Percentiles rank a stretch among this genome's conserved stretches.
Evolutionary conservation across 2,113 vertebrate species (phyloP).

Genomic region (Pelobates fuscus): DNA sequence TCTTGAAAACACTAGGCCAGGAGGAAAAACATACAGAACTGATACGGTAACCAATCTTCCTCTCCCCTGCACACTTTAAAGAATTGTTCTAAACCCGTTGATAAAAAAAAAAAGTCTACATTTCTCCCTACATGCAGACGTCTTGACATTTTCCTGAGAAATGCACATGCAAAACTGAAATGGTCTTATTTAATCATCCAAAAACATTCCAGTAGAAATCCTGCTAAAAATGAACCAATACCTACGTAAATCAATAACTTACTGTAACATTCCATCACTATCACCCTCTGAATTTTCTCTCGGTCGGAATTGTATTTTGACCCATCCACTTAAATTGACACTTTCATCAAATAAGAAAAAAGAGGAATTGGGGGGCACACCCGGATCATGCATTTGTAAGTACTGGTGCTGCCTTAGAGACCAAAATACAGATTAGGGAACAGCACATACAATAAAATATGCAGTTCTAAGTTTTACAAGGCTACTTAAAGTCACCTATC

Average conservation of each 20-base stretch:
- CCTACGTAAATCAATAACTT: neutral
- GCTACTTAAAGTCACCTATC: too few species aligned
- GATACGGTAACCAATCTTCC: neutral
- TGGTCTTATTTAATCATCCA: neutral
- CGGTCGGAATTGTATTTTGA: neutral
- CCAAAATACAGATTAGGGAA: too few species aligned
- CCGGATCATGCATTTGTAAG: too few species aligned
- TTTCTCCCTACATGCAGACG: too few species aligned
- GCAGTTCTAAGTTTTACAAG: too few species aligned
- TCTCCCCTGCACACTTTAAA: neutral
- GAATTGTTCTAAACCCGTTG: neutral
- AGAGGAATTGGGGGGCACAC: too few species aligned
- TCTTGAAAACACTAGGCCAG: neutral
- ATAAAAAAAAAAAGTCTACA: neutral
- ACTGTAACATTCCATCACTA: neutral
- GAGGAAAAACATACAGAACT: neutral
- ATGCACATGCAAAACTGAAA: neutral
- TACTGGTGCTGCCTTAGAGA: too few species aligned
- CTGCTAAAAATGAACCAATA: neutral
- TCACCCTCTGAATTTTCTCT: too few species aligned
- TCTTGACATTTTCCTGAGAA: neutral
- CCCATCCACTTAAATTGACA: neutral
- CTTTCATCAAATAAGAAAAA: too few species aligned
- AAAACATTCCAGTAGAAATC: conserved; percentile 7
- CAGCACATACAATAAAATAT: too few species aligned